Evolutionary conservation across 2,797 vertebrate species (phyloP).

Genomic region (Eleutherodactylus coqui): DNA sequence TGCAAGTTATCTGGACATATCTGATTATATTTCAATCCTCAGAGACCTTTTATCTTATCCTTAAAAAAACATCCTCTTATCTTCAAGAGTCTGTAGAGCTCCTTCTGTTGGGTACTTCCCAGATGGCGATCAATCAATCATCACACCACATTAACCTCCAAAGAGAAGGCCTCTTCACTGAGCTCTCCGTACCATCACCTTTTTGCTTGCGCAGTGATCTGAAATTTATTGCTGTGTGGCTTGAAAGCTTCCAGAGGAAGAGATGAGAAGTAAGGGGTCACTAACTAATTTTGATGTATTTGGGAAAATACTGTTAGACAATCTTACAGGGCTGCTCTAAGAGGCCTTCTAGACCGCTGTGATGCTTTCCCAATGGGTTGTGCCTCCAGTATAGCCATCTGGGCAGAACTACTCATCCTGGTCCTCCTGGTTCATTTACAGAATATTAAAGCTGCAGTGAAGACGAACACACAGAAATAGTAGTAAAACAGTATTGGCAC

Average conservation of each 20-base stretch:
- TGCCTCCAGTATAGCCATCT: too few relatives aligned
- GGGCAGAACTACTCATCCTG: background rate
- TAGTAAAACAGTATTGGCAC: too few relatives aligned
- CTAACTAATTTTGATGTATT: background rate
- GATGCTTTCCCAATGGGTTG: background rate
- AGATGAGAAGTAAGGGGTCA: slow-evolving; percentile 18
- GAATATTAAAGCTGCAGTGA: background rate
- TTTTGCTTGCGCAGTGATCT: slow-evolving; percentile 8
- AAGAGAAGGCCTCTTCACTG: slow-evolving; percentile 14
- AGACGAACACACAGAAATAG: too few relatives aligned
- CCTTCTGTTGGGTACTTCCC: background rate
- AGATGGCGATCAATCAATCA: slow-evolving; percentile 6
- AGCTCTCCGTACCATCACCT: slow-evolving; percentile 16
- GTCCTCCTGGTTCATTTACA: background rate
- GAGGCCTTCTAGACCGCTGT: background rate
- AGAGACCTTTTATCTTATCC: background rate
- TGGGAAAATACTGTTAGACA: background rate
- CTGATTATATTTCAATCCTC: background rate
- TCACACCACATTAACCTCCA: slow-evolving; percentile 37
- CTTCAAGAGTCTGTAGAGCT: background rate
- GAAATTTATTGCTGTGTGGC: slow-evolving; percentile 41
- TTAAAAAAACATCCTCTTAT: background rate
- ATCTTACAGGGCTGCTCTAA: background rate
- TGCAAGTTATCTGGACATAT: background rate
- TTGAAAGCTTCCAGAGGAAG: slow-evolving; percentile 32